phyloP scores from a whole-genome alignment of 37 sponge, comb jelly and placozoan genomes.

The Corticium candelabrum region DNA sequence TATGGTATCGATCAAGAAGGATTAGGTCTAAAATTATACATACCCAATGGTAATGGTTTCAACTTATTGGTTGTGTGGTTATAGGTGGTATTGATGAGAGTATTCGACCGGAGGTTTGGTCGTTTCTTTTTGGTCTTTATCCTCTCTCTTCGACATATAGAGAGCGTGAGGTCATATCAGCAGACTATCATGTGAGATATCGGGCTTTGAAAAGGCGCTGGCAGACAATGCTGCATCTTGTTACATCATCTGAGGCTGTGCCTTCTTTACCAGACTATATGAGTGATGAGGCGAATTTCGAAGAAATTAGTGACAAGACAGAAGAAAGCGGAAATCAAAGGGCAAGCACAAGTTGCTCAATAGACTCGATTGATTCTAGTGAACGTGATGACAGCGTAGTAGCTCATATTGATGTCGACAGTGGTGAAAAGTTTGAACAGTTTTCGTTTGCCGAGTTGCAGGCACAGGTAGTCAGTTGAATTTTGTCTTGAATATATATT shows the following conservation, averaged over 20 bases:
- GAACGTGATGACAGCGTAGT: not conserved
- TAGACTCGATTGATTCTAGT: not conserved
- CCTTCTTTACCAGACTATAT: not conserved
- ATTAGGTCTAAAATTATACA: no score
- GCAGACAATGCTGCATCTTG: not conserved
- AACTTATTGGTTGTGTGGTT: no score
- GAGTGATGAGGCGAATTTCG: not conserved
- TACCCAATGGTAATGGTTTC: no score
- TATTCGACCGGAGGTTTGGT: slow-evolving; percentile 55
- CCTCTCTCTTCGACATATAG: slow-evolving; percentile 43
- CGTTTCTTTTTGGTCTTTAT: slow-evolving; percentile 66
- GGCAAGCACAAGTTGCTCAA: not conserved
- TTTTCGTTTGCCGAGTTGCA: slow-evolving; percentile 1
- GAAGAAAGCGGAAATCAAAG: not conserved
- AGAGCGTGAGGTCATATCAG: slow-evolving; percentile 5
- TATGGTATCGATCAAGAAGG: no score
- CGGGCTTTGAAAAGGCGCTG: slow-evolving; percentile 2
- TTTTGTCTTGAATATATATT: not conserved
- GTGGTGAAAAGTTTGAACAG: not conserved
- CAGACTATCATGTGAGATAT: not conserved
- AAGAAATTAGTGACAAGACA: not conserved
- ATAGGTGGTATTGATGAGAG: slow-evolving; percentile 38
- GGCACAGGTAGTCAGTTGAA: not conserved
- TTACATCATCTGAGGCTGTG: not conserved
- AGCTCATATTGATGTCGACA: not conserved